Evolutionary conservation across 2,113 vertebrate species (phyloP).

Genomic region (Peromyscus polionotus): DNA sequence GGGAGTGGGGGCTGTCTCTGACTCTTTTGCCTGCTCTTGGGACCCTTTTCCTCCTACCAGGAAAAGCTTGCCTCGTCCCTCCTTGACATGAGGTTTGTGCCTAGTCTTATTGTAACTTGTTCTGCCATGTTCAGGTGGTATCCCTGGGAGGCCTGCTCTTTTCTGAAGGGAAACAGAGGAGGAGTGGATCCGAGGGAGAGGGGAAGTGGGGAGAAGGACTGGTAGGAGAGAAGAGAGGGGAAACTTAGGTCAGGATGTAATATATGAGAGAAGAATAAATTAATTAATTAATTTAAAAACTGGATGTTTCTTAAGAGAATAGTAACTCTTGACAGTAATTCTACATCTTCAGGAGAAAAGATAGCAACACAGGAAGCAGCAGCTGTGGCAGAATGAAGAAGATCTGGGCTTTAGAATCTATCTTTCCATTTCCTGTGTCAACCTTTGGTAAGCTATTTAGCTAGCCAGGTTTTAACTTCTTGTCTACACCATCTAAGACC

Average conservation of each 20-base stretch:
- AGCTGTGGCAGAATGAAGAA: not conserved
- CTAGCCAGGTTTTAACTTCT: not conserved
- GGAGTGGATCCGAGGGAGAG: not conserved
- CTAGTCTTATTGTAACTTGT: not conserved
- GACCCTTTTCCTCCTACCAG: not conserved
- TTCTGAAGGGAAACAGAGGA: not conserved
- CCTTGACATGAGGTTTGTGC: not conserved
- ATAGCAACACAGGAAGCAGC: not conserved
- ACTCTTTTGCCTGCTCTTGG: not conserved
- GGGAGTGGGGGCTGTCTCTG: not conserved
- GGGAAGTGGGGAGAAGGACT: not conserved
- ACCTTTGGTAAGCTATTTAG: slow-evolving; percentile 44
- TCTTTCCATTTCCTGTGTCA: not conserved
- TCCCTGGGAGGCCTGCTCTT: not conserved
- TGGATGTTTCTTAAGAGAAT: not conserved
- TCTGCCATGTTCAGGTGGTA: not conserved
- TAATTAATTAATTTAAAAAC: not conserved
- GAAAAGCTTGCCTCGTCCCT: not conserved
- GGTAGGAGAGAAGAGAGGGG: not conserved
- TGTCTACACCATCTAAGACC: not conserved
- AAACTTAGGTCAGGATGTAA: not conserved
- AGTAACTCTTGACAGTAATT: not conserved
- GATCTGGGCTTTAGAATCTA: not conserved
- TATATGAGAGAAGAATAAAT: not conserved
- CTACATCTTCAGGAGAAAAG: not conserved